Conservation (phyloP, 2,113 vertebrate genomes). For the Platanista minor region DNA sequence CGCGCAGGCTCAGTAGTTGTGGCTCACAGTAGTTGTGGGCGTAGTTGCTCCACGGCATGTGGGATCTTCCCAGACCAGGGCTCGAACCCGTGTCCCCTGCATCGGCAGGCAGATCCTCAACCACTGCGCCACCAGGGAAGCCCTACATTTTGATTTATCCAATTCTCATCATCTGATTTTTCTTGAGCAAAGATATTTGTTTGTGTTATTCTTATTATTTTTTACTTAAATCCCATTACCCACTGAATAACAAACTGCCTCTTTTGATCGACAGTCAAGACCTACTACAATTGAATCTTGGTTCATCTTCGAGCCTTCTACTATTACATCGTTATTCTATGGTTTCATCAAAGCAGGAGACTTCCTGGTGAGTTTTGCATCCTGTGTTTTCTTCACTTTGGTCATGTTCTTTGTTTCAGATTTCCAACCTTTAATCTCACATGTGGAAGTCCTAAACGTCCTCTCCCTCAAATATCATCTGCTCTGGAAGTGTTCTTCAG, state of each 20-base stretch:
- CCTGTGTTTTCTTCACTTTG: background rate
- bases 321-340: background rate
- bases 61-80: too few species aligned
- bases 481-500: background rate
- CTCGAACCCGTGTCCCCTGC: too few species aligned
- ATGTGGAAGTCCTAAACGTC: background rate
- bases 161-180: background rate
- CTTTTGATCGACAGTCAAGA: background rate
- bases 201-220: background rate
- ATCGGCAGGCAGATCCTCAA: too few species aligned
- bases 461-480: background rate
- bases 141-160: background rate
- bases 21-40: too few species aligned
- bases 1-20: too few species aligned
- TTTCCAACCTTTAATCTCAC: background rate
- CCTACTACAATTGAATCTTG: background rate
- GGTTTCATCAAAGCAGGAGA: background rate
- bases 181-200: background rate
- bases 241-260: background rate
- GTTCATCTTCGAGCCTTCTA: background rate
- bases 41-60: too few species aligned
- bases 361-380: background rate
- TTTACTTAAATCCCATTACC: background rate
- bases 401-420: background rate
- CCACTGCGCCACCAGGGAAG: too few species aligned